Percentiles rank a stretch among this genome's conserved stretches.
Evolutionary conservation across 2,113 vertebrate genomes (phyloP).

Genomic region (Strix uralensis): DNA sequence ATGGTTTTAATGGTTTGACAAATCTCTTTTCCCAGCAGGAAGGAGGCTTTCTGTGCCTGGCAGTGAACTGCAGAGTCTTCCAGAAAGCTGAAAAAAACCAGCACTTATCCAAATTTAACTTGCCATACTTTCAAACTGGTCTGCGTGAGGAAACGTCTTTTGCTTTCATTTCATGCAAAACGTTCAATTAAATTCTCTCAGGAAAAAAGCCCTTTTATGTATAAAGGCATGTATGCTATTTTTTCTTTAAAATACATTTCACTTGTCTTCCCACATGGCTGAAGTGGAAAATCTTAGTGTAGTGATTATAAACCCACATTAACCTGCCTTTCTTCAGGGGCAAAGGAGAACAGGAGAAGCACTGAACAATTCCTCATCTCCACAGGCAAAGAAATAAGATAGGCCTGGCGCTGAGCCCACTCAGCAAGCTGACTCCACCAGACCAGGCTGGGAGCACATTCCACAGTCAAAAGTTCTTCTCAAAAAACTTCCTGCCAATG

Average conservation of each 20-base stretch:
- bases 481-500: slow-evolving; percentile 46
- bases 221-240: not conserved
- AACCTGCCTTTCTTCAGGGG: not conserved
- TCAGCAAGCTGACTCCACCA: not conserved
- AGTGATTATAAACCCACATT: not conserved
- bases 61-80: not conserved
- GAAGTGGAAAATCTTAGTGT: not conserved
- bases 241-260: not conserved
- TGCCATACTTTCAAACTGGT: not conserved
- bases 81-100: slow-evolving; percentile 29
- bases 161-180: slow-evolving; percentile 13
- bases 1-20: not conserved
- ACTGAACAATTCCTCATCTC: slow-evolving; percentile 20
- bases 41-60: not conserved
- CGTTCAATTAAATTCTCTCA: not conserved
- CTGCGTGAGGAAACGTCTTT: not conserved
- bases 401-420: not conserved
- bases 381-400: slow-evolving; percentile 42
- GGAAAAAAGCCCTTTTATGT: not conserved
- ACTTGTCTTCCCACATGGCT: not conserved
- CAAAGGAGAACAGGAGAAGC: not conserved
- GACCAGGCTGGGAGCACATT: slow-evolving; percentile 19
- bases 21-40: not conserved
- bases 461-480: slow-evolving; percentile 24
- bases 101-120: slow-evolving; percentile 25